Base-by-base conservation (phyloP, 2,113 vertebrate species). In the Lates calcarifer region DNA sequence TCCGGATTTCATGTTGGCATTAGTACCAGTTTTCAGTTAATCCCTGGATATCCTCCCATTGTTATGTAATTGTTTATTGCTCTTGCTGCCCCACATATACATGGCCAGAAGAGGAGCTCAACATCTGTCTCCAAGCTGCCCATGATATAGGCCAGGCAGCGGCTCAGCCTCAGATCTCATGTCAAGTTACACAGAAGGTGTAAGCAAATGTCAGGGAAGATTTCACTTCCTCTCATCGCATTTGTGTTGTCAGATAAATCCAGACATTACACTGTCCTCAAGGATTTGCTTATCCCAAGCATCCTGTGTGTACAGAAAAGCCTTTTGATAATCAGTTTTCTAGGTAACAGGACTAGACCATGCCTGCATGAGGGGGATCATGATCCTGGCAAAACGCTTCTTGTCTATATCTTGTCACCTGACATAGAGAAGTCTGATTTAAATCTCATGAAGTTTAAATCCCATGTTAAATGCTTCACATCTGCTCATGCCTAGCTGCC, bases 61-160 rank as follows among this genome's bases (percentile, higher is more conserved):
- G 84, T 92, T 89, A 85, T 87, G 84, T 51, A 82, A 83, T 87
- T 90, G 84, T 91, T 86, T 85, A 64, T 76, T 84, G 43, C 73
- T 58, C 43, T 41, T 49, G 68, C 63, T 87, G 86, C 20, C 69
- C 70, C 65, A 76, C 65, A 47, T 78, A 61, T 85, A 74, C 49
- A 61, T 28, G 51, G 45, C 20, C 14, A 35, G 74, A 51, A 62
- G 71, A 75, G 57, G 70, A 57, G 74, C 64, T 74, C 18, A 73
- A 71, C 89, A 90, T 88, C 88, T 89, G 84, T 74, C 71, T 37
- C n/a, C 56, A 51, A 47, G 28, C 66, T 63, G 74, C 70, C 58
- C 8, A 0, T 56, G 26, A 57, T 64, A 11, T 12, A 49, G 80
- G 57, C 41, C 74, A 15, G 41, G 51, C 68, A 31, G 39, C 1